Evolutionary conservation across 2,888 invertebrate genomes (phyloP).

Genomic region (Euspilapteryx auroguttella): DNA sequence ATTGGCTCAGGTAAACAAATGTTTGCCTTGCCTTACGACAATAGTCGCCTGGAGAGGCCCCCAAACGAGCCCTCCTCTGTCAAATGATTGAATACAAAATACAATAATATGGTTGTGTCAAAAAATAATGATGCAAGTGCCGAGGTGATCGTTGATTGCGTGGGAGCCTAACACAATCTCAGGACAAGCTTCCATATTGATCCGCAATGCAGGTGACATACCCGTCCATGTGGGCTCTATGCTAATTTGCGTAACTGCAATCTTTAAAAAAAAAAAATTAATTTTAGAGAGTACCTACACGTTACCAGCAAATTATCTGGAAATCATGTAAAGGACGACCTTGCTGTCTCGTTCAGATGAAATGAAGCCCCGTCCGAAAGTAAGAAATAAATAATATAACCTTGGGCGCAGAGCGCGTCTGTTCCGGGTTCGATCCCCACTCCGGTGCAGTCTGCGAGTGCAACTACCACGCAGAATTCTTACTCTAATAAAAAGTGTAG

Average conservation of each 20-base stretch:
- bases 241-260: not conserved
- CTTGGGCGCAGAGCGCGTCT: conserved; percentile 33
- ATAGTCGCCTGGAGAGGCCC: too few relatives aligned
- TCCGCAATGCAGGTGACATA: not conserved
- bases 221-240: too few relatives aligned
- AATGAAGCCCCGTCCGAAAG: conserved; percentile 16
- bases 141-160: too few relatives aligned
- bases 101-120: too few relatives aligned
- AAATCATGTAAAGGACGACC: conserved; percentile 1
- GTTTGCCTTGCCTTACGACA: too few relatives aligned
- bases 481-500: not conserved
- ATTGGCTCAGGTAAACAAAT: too few relatives aligned
- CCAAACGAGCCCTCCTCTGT: too few relatives aligned
- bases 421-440: conserved; percentile 43
- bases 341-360: conserved; percentile 1
- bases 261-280: not conserved
- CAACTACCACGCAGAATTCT: not conserved
- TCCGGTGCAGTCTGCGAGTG: conserved; percentile 4
- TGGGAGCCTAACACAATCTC: too few relatives aligned
- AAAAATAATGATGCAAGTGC: too few relatives aligned
- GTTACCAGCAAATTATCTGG: too few relatives aligned
- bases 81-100: too few relatives aligned
- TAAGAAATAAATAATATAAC: conserved; percentile 31
- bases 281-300: not conserved
- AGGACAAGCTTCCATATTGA: not conserved